Evolutionary conservation across 1,140 invertebrate species (phyloP).

Genomic region (Grapholita molesta): DNA sequence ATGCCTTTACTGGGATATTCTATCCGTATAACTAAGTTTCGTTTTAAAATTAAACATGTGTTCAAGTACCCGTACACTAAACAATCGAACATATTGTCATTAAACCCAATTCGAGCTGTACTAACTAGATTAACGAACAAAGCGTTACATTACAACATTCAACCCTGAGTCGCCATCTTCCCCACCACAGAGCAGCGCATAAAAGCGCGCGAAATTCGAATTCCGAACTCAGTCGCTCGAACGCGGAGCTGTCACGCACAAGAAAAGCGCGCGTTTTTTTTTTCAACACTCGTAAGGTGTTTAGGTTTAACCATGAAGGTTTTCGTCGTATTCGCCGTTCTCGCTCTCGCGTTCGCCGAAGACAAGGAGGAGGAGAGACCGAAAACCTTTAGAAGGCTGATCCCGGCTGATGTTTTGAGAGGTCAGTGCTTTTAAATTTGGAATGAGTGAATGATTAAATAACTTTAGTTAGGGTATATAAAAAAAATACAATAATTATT

Average conservation of each 20-base stretch:
- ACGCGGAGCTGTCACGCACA: slow-evolving; percentile 40
- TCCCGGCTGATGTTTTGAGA: slow-evolving; percentile 91
- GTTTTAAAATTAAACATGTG: neutral
- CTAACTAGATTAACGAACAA: neutral
- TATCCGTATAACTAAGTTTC: too few species aligned
- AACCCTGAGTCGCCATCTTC: slow-evolving; percentile 33
- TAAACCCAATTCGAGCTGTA: neutral
- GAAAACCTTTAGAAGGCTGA: slow-evolving; percentile 86
- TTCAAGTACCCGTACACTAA: too few species aligned
- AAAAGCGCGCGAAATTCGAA: slow-evolving; percentile 40
- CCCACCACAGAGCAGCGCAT: slow-evolving; percentile 38
- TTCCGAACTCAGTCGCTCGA: slow-evolving; percentile 47
- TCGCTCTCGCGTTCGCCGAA: slow-evolving; percentile 79
- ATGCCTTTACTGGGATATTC: too few species aligned
- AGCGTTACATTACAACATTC: neutral
- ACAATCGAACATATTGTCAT: neutral
- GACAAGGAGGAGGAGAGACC: slow-evolving; percentile 78
- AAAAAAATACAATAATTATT: too few species aligned
- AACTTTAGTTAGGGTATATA: too few species aligned
- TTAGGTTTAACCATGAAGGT: slow-evolving; percentile 60
- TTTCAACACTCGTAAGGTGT: slow-evolving; percentile 54
- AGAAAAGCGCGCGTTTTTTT: slow-evolving; percentile 46
- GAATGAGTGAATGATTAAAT: neutral
- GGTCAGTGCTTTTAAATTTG: slow-evolving; percentile 77
- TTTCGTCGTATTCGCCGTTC: slow-evolving; percentile 75